A percentile compares a stretch with the other conserved stretches of the same genome.
phyloP scores from a whole-genome alignment of 2,888 invertebrate genomes.

The Nymphalis polychloros region DNA sequence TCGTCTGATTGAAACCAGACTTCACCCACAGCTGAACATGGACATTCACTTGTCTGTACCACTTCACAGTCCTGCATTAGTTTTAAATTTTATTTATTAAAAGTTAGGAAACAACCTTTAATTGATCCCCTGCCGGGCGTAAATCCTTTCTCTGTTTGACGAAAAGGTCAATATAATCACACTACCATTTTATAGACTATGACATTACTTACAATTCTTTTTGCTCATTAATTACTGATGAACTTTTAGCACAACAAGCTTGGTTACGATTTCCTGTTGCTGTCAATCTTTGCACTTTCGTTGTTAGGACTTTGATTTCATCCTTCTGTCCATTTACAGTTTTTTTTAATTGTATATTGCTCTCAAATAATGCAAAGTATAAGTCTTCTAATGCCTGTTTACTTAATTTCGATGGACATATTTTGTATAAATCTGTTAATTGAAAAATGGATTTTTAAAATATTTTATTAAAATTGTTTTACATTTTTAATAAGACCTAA shows the following conservation, averaged over 20 bases:
- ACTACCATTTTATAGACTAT: neutral
- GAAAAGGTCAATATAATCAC: neutral
- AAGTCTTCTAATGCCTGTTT: conserved; percentile 85
- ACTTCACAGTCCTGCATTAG: no score
- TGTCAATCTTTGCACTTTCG: conserved; percentile 59
- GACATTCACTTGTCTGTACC: no score
- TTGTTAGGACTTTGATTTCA: conserved; percentile 57
- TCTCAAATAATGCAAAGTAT: conserved; percentile 83
- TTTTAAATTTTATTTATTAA: no score
- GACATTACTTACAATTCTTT: conserved; percentile 56
- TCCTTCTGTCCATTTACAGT: conserved; percentile 83
- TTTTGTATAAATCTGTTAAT: conserved; percentile 51
- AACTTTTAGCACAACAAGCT: conserved; percentile 54
- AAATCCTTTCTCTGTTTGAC: no score
- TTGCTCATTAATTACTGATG: conserved; percentile 56
- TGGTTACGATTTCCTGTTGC: conserved; percentile 48
- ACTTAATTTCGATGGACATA: conserved; percentile 79
- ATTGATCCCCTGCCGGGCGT: no score
- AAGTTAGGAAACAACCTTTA: no score
- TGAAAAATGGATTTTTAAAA: no score
- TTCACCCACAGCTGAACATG: no score
- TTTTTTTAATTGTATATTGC: conserved; percentile 83
- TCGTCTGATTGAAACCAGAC: neutral
- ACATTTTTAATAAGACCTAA: no score
- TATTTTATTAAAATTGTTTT: no score